Percentiles rank a stretch among this genome's conserved stretches.
phyloP scores from a whole-genome alignment of 2,888 invertebrate genomes.

The Erebia palarica region DNA sequence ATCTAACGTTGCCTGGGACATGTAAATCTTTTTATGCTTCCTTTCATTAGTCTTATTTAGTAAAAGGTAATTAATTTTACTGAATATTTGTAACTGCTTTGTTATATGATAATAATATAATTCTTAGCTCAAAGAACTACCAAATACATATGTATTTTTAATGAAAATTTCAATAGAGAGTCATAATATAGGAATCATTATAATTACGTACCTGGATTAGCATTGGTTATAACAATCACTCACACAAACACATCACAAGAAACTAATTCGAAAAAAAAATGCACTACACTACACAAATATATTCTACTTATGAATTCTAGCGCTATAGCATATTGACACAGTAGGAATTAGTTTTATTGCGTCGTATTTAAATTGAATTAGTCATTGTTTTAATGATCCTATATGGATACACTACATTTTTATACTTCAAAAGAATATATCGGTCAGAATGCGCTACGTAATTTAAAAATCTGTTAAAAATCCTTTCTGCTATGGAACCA shows the following conservation, averaged over 20 bases:
- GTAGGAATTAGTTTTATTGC: too few species aligned
- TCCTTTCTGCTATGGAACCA: conserved; percentile 13
- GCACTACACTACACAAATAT: conserved; percentile 24
- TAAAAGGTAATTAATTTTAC: too few species aligned
- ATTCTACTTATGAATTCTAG: not conserved
- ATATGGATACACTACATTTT: not conserved
- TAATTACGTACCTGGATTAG: conserved; percentile 3
- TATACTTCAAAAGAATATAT: not conserved
- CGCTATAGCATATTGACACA: not conserved
- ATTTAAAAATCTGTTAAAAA: not conserved
- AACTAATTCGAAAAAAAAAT: conserved; percentile 18
- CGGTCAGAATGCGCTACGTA: not conserved
- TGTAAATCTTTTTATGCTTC: too few species aligned
- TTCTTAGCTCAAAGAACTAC: too few species aligned
- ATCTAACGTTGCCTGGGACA: too few species aligned
- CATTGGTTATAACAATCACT: conserved; percentile 19
- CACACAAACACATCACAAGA: conserved; percentile 28
- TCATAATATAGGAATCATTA: not conserved
- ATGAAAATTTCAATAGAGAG: too few species aligned
- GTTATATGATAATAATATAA: too few species aligned
- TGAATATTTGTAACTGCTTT: too few species aligned
- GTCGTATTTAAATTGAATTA: not conserved
- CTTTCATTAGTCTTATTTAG: too few species aligned
- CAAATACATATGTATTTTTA: too few species aligned
- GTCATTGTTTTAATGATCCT: not conserved